Evolutionary conservation across 2,113 vertebrate species (phyloP), one percentile per base, ranked within the genome.

Genomic region (Eptesicus fuscus): DNA sequence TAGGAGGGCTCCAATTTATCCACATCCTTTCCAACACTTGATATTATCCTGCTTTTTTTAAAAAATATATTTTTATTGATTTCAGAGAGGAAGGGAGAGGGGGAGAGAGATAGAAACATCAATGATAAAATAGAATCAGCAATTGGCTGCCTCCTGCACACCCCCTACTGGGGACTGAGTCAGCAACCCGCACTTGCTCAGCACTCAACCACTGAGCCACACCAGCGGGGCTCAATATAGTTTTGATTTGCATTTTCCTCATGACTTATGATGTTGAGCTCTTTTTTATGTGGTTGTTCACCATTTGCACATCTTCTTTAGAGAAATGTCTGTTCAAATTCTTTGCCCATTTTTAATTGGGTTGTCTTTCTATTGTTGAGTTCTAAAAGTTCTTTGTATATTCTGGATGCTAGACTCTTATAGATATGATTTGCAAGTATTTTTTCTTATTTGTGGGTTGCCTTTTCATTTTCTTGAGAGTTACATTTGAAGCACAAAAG

Each of bases 171-270:
- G 20, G 53, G 7, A 56, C 3, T 56, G 53, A 56, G 53, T 22
- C 0, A 7, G 53, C 53, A 56, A 56, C 20, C 53, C 0, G 7
- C 53, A 22, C 18, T 56, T 56, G 20, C 53, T 56, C 53, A 8
- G 9, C 18, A 56, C 53, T 53, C 51, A 56, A 56, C 53, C 53
- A 56, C 53, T 56, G 53, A 56, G 53, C 53, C 53, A 56, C 53
- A 56, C 53, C 7, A 8, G 20, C 20, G 2, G 53, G 53, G 18
- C 56, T 70, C 23, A 9, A 10, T 88, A 37, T 71, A 63, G 25
- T 85, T 92, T 90, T 85, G 53, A 89, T 89, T 61, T 83, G 61
- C 76, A 77, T 94, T 84, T 89, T 35, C 51, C 42, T 89, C 67
- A 86, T 82, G 77, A 76, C 40, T 65, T 70, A 37, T 28, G 20